Base-by-base conservation (phyloP, 92 coral and sea anemone genomes). In the Diadumene lineata region DNA sequence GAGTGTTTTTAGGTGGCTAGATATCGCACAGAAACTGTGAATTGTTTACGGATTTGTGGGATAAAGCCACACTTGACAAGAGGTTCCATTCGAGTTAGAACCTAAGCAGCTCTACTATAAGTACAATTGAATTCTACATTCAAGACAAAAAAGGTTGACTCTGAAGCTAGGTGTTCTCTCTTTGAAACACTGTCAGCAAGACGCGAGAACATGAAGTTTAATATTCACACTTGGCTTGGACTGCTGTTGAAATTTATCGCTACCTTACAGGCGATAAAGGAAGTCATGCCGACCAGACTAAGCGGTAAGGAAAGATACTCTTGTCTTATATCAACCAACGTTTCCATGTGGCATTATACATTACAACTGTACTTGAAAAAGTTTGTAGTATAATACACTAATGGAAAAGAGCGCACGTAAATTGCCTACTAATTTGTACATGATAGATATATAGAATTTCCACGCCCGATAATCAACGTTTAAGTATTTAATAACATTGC, bases 261-360 rank as follows among this genome's bases (percentile, higher is more conserved):
- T 19, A 33, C 57, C 22, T 32, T 61, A 16, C 31, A 43, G 77
- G 26, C 66, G 24, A 50, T 51, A 57, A 38, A 70, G 77, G 77
- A 72, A 56, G 50, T 61, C 33, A 31, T 72, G 43, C 66, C 66
- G 25, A 56, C 11, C 27, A 56, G 50, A 32, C 19, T 53, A 53
- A 50, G 26, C 66, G 77, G 77, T 72, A 72, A 72, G 77, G 77
- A 72, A 31, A 33, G 56, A 31, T 55, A 26, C 63, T 70, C 75
- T 70, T 53, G 44, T 29, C 26, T 48, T 19, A 34, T 38, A 2
- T 17, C 33, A 56, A 56, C 77, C 75, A 43, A 56, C 46, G 30
- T 38, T 72, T 72, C 34, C 77, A 34, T 38, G 63, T 27, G 32
- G 0, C 1, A 30, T 55, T 69, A 21, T 26, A 26, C 62, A 50